Evolutionary conservation across 2,888 invertebrate genomes (phyloP), one percentile per base, ranked within the genome.

Genomic region (Trichogramma dendrolimi): DNA sequence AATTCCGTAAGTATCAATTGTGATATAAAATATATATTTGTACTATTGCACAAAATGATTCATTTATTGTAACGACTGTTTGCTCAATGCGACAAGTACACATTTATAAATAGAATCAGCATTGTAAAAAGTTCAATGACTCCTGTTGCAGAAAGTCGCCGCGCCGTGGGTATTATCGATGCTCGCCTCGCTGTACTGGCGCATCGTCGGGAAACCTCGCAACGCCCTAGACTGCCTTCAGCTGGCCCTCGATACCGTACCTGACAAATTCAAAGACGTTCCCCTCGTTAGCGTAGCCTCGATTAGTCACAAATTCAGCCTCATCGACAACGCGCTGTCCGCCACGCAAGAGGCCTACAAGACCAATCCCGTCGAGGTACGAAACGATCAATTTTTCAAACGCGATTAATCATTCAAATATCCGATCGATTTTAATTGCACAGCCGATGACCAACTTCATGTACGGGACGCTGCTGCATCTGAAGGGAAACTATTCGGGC

Each of bases 121-220:
- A n/a, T 11, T 48, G 11, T 14, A 6, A 5, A 6, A 11, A 10
- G 11, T 53, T 4, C 51, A 51, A 7, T 27, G 27, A 27, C 46
- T 46, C 14, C 14, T 14, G n/a, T 71, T 73, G 4, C 78, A 91
- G 90, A 85, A 85, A 78, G 79, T 87, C 55, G 89, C 87, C 0
- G 88, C 91, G 0, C 83, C 84, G 66, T 92, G 92, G 92, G 79
- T 90, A 6, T 75, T 90, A 27, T 85, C 86, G 69, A 87, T 88
- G 8, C 74, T 92, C 48, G 88, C 91, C 0, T 89, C 89, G 0
- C 78, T 91, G 14, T 91, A 91, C 76, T 92, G 91, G 91, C 83
- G 91, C 6, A 85, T 89, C 1, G 83, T 87, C 4, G 86, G 87
- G 5, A 88, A 89, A 72, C 83, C 84, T 43, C 81, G 82, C 53